Percentiles rank a stretch among this genome's conserved stretches.
These are phyloP conservation scores for Sisyra terminalis DNA, from an alignment of 2,888 invertebrate genomes.

Conservation along the genomic window DNA sequence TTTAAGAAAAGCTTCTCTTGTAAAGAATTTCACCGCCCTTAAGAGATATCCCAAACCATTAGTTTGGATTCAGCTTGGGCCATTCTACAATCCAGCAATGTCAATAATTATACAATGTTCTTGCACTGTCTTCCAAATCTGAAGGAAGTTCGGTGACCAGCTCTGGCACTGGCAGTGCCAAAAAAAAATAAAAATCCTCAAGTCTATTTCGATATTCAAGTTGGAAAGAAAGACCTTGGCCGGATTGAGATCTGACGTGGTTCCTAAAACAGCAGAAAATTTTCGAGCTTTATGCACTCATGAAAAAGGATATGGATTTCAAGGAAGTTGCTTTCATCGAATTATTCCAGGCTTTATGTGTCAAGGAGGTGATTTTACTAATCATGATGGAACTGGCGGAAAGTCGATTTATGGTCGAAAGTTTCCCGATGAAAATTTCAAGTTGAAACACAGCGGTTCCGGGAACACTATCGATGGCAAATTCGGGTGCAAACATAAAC, in stretches of 20 bases:
- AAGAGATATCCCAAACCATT: too few relatives aligned
- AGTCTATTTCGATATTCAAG: slow-evolving; percentile 90
- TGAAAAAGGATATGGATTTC: slow-evolving; percentile 93
- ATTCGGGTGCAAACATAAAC: slow-evolving; percentile 91
- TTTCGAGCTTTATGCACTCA: slow-evolving; percentile 86
- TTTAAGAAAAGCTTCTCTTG: too few relatives aligned
- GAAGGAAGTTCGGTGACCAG: too few relatives aligned
- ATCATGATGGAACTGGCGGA: slow-evolving; percentile 93
- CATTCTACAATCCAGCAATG: too few relatives aligned
- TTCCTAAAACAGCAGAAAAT: slow-evolving; percentile 89
- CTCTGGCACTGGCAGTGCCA: too few relatives aligned
- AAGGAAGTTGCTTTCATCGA: slow-evolving; percentile 78
- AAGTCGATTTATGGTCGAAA: slow-evolving; percentile 93
- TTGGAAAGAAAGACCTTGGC: slow-evolving; percentile 77
- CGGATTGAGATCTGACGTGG: slow-evolving; percentile 85
- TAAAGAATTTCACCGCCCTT: too few relatives aligned
- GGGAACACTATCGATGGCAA: slow-evolving; percentile 94
- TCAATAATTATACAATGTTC: too few relatives aligned
- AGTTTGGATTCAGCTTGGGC: too few relatives aligned
- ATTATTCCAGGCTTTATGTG: slow-evolving; percentile 99
- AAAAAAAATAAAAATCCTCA: slow-evolving; percentile 60
- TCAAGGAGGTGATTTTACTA: slow-evolving; percentile 97
- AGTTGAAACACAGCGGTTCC: slow-evolving; percentile 75
- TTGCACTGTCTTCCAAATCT: too few relatives aligned
- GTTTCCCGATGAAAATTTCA: slow-evolving; percentile 95